Conservation (phyloP, 2,113 vertebrate genomes). For the Corythaeola cristata region DNA sequence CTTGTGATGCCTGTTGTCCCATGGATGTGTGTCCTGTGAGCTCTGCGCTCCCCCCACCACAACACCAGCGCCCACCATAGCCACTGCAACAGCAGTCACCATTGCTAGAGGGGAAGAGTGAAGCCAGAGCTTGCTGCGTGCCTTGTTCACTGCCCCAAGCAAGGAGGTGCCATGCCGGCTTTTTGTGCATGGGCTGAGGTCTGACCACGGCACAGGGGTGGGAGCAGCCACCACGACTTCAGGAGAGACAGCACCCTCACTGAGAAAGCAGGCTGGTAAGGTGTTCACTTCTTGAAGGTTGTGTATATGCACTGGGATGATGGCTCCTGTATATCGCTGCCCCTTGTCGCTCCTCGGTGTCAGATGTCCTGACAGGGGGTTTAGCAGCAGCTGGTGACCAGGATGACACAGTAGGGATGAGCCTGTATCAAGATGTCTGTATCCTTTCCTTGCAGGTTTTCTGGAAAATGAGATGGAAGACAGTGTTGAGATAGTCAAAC, state of each 20-base stretch:
- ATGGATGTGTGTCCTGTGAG: neutral
- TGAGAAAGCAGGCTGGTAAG: neutral
- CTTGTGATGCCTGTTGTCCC: rapidly evolving
- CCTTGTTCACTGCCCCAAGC: neutral
- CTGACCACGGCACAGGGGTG: neutral
- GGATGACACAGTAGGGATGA: neutral
- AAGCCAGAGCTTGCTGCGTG: neutral
- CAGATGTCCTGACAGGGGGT: neutral
- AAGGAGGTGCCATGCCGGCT: neutral
- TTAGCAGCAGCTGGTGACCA: neutral
- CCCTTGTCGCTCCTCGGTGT: neutral
- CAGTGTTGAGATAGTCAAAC: slow-evolving; percentile 34
- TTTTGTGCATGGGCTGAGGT: neutral
- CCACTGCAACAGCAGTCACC: neutral
- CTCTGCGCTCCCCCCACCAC: neutral
- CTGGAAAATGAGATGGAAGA: slow-evolving; percentile 80
- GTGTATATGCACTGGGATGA: neutral
- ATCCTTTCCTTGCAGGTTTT: slow-evolving; percentile 72
- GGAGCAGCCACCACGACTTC: neutral
- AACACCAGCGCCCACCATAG: rapidly evolving
- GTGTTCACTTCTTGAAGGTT: neutral
- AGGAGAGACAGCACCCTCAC: neutral
- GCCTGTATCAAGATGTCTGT: neutral
- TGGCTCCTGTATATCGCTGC: neutral
- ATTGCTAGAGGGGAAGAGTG: neutral